Conservation (phyloP, 2,797 vertebrate genomes). For the Enteromius trimaculatus region DNA sequence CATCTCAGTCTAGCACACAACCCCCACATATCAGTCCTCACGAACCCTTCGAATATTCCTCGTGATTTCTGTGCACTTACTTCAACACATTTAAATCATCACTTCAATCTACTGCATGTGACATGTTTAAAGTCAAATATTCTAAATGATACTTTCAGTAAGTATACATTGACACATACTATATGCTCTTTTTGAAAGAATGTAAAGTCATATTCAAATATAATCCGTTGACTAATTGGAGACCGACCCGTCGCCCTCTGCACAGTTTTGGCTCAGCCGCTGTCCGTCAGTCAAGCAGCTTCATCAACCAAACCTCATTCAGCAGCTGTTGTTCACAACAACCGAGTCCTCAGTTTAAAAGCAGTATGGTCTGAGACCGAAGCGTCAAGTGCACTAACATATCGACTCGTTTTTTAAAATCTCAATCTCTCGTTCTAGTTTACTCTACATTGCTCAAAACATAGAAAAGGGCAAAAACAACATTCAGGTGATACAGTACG, state of each 20-base stretch:
- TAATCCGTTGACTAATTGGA: conserved; percentile 39
- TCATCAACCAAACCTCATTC: conserved; percentile 65
- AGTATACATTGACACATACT: conserved; percentile 63
- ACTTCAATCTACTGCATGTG: conserved; percentile 66
- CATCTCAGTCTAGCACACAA: conserved; percentile 12
- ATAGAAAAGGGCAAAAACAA: conserved; percentile 57
- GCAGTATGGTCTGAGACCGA: conserved; percentile 59
- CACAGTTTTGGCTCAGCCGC: conserved; percentile 64
- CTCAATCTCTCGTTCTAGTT: conserved; percentile 45
- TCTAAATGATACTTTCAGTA: conserved; percentile 61
- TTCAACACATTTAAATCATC: conserved; percentile 53
- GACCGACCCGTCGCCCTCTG: conserved; percentile 36
- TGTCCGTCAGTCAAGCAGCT: conserved; percentile 55
- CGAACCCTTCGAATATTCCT: conserved; percentile 57
- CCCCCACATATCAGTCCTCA: conserved; percentile 37
- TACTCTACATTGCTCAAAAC: conserved; percentile 53
- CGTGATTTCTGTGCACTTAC: conserved; percentile 57
- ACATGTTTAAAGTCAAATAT: conserved; percentile 60
- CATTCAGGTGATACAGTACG: conserved; percentile 55
- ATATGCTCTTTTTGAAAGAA: conserved; percentile 60
- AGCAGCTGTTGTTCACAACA: conserved; percentile 48
- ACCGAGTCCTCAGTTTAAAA: conserved; percentile 42
- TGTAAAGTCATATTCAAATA: conserved; percentile 50
- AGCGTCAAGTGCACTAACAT: conserved; percentile 60
- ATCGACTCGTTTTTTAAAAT: conserved; percentile 41